These are phyloP conservation scores for Diadegma fenestrale DNA, from an alignment of 2,888 invertebrate genomes.

Conservation along the genomic window DNA sequence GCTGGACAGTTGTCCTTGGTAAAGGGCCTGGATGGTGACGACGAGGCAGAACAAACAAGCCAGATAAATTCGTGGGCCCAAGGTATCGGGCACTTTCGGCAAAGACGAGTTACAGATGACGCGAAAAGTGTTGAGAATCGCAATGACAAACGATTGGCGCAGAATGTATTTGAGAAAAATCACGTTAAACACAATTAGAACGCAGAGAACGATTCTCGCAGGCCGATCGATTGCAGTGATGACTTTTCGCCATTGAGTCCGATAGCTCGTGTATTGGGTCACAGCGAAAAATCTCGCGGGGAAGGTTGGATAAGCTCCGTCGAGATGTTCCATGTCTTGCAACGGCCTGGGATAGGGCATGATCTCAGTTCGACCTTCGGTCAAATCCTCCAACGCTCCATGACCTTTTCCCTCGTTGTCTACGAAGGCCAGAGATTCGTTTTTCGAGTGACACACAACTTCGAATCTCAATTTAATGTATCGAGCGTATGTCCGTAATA, in stretches of 20 bases:
- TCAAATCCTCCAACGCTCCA: not conserved
- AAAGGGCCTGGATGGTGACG: constrained; percentile 30
- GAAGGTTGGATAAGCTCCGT: not conserved
- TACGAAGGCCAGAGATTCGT: not conserved
- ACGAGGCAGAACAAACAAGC: constrained; percentile 15
- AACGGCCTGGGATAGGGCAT: not conserved
- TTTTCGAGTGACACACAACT: not conserved
- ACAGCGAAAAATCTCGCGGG: not conserved
- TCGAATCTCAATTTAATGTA: not conserved
- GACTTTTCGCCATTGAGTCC: constrained; percentile 17
- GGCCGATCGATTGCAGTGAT: not conserved
- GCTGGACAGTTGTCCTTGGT: constrained; percentile 20
- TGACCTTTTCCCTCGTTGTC: not conserved
- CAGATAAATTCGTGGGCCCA: constrained; percentile 32
- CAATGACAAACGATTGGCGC: not conserved
- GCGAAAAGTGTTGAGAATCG: constrained; percentile 8
- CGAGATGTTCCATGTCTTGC: not conserved
- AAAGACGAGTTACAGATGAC: constrained; percentile 35
- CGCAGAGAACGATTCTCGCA: not conserved
- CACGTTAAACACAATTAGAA: constrained; percentile 1
- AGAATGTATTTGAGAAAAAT: constrained; percentile 26
- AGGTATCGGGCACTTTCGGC: not conserved
- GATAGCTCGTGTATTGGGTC: not conserved
- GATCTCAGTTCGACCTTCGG: not conserved
- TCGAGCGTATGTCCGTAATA: not conserved